Evolutionary conservation across 2,888 invertebrate genomes (phyloP).

Genomic region (Acronicta alni): DNA sequence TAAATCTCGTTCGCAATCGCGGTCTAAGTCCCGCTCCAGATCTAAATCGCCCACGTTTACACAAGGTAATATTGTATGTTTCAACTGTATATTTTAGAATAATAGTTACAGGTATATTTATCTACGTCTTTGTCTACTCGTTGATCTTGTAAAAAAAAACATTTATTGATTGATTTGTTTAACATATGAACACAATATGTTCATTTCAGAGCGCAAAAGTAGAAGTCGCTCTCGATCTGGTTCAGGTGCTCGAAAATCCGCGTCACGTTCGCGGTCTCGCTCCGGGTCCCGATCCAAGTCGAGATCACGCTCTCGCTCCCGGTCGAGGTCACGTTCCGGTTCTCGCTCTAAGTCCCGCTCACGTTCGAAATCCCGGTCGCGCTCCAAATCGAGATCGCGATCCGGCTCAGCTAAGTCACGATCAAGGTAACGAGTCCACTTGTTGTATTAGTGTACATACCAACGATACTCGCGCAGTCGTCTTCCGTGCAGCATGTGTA

Average conservation of each 20-base stretch:
- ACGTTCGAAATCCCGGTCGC: conserved; percentile 57
- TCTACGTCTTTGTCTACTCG: too few species aligned
- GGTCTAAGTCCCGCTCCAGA: conserved; percentile 37
- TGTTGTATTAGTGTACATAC: not conserved
- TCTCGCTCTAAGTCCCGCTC: conserved; percentile 53
- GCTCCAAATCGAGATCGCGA: conserved; percentile 63
- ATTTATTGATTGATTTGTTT: too few species aligned
- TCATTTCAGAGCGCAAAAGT: conserved; percentile 43
- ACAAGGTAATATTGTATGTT: conserved; percentile 39
- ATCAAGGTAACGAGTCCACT: conserved; percentile 22
- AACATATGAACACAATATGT: not conserved
- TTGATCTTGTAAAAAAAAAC: too few species aligned
- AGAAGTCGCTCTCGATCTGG: conserved; percentile 54
- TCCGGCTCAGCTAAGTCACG: conserved; percentile 46
- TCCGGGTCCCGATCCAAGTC: conserved; percentile 44
- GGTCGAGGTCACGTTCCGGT: conserved; percentile 59
- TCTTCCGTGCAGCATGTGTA: not conserved
- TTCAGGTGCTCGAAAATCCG: conserved; percentile 46
- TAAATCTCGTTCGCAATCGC: conserved; percentile 51
- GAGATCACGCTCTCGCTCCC: conserved; percentile 43
- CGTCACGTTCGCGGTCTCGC: conserved; percentile 42
- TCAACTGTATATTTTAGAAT: not conserved
- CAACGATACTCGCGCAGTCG: not conserved
- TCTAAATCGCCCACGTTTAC: conserved; percentile 35
- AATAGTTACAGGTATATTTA: too few species aligned